Base-by-base conservation (phyloP, 2,888 invertebrate genomes). In the Drosophila yooni region DNA sequence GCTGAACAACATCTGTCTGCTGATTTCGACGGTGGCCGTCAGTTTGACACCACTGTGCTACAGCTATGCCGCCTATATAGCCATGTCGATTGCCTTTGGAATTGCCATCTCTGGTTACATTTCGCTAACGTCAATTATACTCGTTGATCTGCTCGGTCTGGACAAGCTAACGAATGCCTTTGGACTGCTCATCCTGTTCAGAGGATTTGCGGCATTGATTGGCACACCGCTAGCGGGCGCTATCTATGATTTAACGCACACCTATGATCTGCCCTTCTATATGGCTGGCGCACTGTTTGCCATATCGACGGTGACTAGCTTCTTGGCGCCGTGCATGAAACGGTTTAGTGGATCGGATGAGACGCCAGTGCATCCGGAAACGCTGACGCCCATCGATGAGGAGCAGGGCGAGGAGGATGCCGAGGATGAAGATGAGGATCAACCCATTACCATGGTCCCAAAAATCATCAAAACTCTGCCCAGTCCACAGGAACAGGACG, bases 91-190 rank as follows among this genome's bases (percentile, higher is more conserved):
- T 79, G 96, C 97, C 90, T 99, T 99, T 92, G 99, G 99, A 74
- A 94, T 99, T 80, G 98, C 98, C 89, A 96, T 98, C 83, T 97
- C 99, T 76, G 99, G 99, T 74, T 99, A 98, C 94, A 99, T 99
- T 91, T 99, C 99, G 13, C 94, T 99, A 70, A 99, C 99, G 50
- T 99, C 99, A 57, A 99, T 99, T 92, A 98, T 99, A 91, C 95
- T 99, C 75, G 99, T 99, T 83, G 99, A 99, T 93, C 94, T 99
- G 43, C 95, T 99, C 56, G 99, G 99, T 2, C 94, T 99, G 92
- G 99, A 99, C 92, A 97, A 97, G 92, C 94, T 99, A 83, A 99
- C 99, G 54, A 99, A 98, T 93, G 99, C 99, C 54, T 99, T 99
- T 94, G 99, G 99, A 15, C 95, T 99, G 76, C 94, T 99, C 65